Conservation (phyloP, 2,888 invertebrate genomes). For the Andrena fulva region DNA sequence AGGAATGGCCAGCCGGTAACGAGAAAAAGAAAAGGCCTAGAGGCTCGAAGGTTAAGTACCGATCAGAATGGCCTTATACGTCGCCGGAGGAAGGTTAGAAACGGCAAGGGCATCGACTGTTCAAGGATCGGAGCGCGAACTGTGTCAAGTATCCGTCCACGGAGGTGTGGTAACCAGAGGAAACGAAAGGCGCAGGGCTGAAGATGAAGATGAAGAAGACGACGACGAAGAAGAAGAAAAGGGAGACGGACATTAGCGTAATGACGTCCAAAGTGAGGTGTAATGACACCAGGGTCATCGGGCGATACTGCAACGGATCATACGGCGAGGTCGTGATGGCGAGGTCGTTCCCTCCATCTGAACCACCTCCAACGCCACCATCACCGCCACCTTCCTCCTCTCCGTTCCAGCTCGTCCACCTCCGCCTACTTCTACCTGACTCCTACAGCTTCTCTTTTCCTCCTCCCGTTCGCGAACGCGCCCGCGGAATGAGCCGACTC, state of each 20-base stretch:
- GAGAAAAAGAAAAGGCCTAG: slow-evolving; percentile 31
- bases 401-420: not conserved
- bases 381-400: slow-evolving; percentile 24
- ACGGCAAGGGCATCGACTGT: slow-evolving; percentile 59
- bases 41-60: slow-evolving; percentile 63
- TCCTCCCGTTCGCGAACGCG: slow-evolving; percentile 75
- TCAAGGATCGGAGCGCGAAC: slow-evolving; percentile 61
- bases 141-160: slow-evolving; percentile 64
- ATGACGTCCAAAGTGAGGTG: slow-evolving; percentile 76
- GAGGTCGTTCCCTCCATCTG: slow-evolving; percentile 71
- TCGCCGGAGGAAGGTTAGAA: slow-evolving; percentile 49
- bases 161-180: slow-evolving; percentile 61
- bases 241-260: slow-evolving; percentile 77
- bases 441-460: slow-evolving; percentile 64
- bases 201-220: slow-evolving; percentile 41
- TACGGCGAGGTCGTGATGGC: slow-evolving; percentile 76
- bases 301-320: slow-evolving; percentile 76
- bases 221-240: slow-evolving; percentile 36
- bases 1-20: slow-evolving; percentile 40
- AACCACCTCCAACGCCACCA: slow-evolving; percentile 56
- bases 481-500: slow-evolving; percentile 76
- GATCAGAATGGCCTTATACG: slow-evolving; percentile 58
- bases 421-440: slow-evolving; percentile 39
- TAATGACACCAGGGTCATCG: slow-evolving; percentile 80
- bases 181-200: slow-evolving; percentile 43